These are phyloP conservation scores for Brachionus angularis DNA, from an alignment of 1,140 invertebrate genomes.

Conservation along the genomic window DNA sequence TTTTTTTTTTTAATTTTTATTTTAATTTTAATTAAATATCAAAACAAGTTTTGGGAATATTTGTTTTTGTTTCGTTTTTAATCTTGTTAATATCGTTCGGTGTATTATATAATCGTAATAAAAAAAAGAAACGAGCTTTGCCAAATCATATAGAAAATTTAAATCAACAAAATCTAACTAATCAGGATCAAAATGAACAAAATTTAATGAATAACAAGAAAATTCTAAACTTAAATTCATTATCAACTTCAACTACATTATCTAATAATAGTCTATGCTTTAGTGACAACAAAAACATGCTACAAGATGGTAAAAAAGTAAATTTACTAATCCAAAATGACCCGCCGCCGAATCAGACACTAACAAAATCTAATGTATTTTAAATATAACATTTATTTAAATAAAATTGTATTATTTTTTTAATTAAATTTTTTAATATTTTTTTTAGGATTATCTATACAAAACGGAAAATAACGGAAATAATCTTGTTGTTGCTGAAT, in stretches of 20 bases:
- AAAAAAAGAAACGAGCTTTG: slow-evolving; percentile 3
- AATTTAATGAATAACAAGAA: too few relatives aligned
- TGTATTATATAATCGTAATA: slow-evolving; percentile 18
- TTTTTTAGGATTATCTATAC: not conserved
- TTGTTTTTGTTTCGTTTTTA: slow-evolving; percentile 5
- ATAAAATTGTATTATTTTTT: not conserved
- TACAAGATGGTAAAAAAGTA: too few relatives aligned
- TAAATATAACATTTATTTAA: not conserved
- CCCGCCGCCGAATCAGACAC: not conserved
- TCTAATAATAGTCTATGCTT: too few relatives aligned
- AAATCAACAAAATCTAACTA: too few relatives aligned
- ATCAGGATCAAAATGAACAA: too few relatives aligned
- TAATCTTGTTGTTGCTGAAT: too few relatives aligned
- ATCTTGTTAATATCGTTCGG: not conserved
- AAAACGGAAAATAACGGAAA: not conserved
- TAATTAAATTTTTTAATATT: not conserved
- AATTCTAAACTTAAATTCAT: too few relatives aligned
- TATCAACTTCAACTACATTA: too few relatives aligned
- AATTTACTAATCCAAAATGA: too few relatives aligned
- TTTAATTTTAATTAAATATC: not conserved
- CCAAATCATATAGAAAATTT: not conserved
- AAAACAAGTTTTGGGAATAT: slow-evolving; percentile 7
- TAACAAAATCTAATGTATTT: not conserved
- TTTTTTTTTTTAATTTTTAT: not conserved
- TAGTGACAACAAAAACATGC: too few relatives aligned